Conservation (phyloP, 2,797 vertebrate genomes). For the Adelosebastes latens region DNA sequence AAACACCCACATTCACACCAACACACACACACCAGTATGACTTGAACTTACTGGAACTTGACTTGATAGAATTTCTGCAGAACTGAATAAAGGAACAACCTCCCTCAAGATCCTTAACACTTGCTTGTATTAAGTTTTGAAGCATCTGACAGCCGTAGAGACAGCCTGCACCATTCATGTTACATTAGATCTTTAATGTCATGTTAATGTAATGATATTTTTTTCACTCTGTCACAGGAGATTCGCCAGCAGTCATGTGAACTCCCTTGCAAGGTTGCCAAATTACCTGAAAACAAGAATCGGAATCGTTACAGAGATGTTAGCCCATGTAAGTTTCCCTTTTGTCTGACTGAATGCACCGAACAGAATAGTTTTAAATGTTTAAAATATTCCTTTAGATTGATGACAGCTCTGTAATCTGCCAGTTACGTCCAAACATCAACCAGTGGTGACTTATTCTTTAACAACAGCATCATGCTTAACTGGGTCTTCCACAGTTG, state of each 20-base stretch:
- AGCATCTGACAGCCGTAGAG: neutral
- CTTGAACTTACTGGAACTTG: too few species aligned
- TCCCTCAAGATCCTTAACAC: neutral
- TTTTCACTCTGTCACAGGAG: conserved; percentile 82
- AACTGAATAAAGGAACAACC: neutral
- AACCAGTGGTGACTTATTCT: neutral
- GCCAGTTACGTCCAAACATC: conserved; percentile 10
- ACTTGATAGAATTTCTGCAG: neutral
- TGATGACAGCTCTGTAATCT: neutral
- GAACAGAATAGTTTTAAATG: neutral
- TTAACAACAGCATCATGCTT: neutral
- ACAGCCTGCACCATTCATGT: neutral
- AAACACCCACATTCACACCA: too few species aligned
- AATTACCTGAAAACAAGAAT: conserved; percentile 94
- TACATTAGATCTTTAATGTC: neutral
- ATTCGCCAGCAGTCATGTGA: conserved; percentile 96
- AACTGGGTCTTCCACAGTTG: neutral
- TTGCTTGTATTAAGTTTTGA: neutral
- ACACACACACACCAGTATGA: neutral
- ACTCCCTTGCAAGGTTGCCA: conserved; percentile 95
- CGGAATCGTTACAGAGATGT: conserved; percentile 99
- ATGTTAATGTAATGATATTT: neutral
- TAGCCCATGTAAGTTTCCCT: conserved; percentile 93
- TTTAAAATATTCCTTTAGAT: neutral
- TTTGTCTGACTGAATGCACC: neutral